These are phyloP conservation scores for Bombyx huttoni DNA, from an alignment of 2,888 invertebrate genomes.

Conservation along the genomic window DNA sequence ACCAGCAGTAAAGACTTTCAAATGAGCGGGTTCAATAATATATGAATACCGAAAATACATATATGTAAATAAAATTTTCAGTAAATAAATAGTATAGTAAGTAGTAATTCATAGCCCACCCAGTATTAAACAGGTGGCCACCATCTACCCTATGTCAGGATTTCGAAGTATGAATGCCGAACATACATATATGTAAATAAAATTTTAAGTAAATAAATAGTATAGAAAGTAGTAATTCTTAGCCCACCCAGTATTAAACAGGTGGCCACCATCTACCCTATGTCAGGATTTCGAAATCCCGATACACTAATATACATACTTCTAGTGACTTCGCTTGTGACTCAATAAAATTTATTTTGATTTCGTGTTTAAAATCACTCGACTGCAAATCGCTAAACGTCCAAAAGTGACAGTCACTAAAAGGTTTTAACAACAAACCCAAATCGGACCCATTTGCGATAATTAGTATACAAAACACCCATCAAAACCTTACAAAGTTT, in stretches of 20 bases:
- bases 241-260: background rate
- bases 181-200: too few species aligned
- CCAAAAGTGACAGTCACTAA: conserved; percentile 1
- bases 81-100: too few species aligned
- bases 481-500: conserved; percentile 1
- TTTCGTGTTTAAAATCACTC: background rate
- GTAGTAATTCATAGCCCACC: background rate
- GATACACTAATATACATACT: too few species aligned
- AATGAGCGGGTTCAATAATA: too few species aligned
- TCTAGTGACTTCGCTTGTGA: too few species aligned
- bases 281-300: too few species aligned
- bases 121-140: background rate
- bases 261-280: background rate
- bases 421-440: background rate
- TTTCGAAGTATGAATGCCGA: too few species aligned
- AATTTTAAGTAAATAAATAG: too few species aligned
- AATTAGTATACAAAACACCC: background rate
- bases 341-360: background rate
- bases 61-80: too few species aligned
- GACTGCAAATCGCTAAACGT: background rate
- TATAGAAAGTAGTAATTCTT: background rate
- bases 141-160: too few species aligned
- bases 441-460: background rate
- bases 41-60: too few species aligned
- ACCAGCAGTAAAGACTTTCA: too few species aligned